Conservation (phyloP, 2,797 vertebrate genomes). For the Carduelis carduelis region DNA sequence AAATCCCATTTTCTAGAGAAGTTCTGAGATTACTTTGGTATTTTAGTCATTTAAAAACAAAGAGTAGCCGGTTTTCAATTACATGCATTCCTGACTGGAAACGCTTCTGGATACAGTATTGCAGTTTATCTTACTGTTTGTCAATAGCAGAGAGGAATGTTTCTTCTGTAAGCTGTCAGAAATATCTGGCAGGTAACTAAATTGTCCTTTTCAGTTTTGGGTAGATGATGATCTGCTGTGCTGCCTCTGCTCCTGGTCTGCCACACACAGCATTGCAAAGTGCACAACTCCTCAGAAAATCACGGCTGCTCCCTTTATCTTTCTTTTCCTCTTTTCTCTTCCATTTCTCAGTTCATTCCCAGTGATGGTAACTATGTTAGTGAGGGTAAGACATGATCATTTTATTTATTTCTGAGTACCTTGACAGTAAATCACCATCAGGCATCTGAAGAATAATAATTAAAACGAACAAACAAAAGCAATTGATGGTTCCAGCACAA, state of each 20-base stretch:
- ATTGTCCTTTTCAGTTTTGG: background rate
- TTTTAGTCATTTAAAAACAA: conserved; percentile 22
- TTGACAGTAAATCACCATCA: background rate
- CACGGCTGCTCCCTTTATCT: background rate
- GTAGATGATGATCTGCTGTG: background rate
- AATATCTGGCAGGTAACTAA: background rate
- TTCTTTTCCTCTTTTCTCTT: background rate
- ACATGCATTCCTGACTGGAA: background rate
- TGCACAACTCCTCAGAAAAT: background rate
- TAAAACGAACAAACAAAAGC: background rate
- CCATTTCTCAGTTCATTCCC: background rate
- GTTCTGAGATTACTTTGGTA: conserved; percentile 34
- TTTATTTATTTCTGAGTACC: background rate
- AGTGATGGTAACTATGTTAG: background rate
- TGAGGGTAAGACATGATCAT: background rate
- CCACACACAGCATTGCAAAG: fast-evolving
- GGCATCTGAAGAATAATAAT: background rate
- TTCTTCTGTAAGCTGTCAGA: background rate
- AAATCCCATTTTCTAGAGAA: conserved; percentile 29
- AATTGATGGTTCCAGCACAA: fast-evolving
- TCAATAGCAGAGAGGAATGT: background rate
- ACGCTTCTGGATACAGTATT: background rate
- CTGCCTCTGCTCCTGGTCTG: background rate
- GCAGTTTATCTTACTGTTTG: background rate
- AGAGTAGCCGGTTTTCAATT: background rate